Evolutionary conservation across 2,888 invertebrate genomes (phyloP).

Genomic region (Volucella inflata): DNA sequence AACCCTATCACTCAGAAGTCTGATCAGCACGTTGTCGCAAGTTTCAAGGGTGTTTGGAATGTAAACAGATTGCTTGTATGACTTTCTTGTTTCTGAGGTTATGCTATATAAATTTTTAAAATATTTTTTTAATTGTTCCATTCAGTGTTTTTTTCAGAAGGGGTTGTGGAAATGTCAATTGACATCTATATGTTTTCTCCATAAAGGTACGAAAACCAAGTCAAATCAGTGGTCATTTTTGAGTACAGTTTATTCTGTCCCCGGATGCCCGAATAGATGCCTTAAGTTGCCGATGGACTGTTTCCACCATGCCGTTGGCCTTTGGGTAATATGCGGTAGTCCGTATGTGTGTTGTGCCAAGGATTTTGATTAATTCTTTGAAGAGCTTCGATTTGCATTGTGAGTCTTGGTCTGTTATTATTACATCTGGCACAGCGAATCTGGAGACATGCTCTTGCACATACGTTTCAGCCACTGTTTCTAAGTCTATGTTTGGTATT

Average conservation of each 20-base stretch:
- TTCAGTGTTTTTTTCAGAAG: no score
- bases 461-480: constrained; percentile 11
- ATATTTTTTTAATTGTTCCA: no score
- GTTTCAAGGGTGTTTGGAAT: no score
- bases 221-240: neutral
- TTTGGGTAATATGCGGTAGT: constrained; percentile 22
- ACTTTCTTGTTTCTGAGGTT: no score
- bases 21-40: no score
- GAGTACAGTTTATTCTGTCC: constrained; percentile 11
- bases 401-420: constrained; percentile 1
- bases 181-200: no score
- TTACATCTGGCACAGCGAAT: neutral
- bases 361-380: neutral
- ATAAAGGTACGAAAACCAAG: constrained; percentile 10
- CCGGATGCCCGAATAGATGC: constrained; percentile 7
- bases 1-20: no score
- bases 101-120: no score
- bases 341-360: constrained; percentile 14
- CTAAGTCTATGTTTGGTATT: constrained; percentile 10
- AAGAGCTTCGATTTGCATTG: constrained; percentile 25
- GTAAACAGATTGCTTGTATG: no score
- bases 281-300: constrained; percentile 25
- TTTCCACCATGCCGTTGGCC: constrained; percentile 27
- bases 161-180: no score
- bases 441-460: constrained; percentile 22